Evolutionary conservation across 2,113 vertebrate species (phyloP), one percentile per base, ranked within the genome.

Genomic region (Peromyscus californicus): DNA sequence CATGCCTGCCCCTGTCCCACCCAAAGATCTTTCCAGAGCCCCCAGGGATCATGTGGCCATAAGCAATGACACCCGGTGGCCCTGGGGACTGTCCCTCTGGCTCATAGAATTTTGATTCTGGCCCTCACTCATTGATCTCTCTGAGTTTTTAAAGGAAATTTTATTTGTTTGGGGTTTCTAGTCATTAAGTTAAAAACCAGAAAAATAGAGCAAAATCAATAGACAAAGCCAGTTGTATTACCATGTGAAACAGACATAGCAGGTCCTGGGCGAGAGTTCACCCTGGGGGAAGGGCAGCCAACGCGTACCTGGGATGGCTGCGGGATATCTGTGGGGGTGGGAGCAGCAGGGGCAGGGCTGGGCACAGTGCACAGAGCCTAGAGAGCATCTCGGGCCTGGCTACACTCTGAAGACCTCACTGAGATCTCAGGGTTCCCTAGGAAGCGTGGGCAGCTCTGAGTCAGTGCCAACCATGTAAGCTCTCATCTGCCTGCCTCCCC

Each of bases 181-280:
- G 97, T 97, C 98, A 97, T 98, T 98, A 97, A 95, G 91, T 91
- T 95, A 96, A 97, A 97, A 96, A 93, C 88, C 96, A 95, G 95
- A 90, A 97, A 93, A 75, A 96, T 59, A 95, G 69, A 97, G 91
- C 67, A 96, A 93, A 93, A 96, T 98, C 48, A 85, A 97, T 96
- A 93, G 10, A 3, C 8, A 8, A 10, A n/a, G 92, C 72, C 6
- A 0, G 13, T 79, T 2, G 0, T 10, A 4, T 45, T 11, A 31
- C 7, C 0, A n/a, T 0, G 85, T 4, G 15, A 80, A 61, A 45
- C 59, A 84, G 92, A 4, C 48, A 24, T 69, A 65, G 89, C 29
- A 7, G 42, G 42, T 3, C 0, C 4, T 1, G 11, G 33, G 36
- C n/a, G 0, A 24, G 80, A 93, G 54, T 61, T 13, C 21, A 6